Base-by-base conservation (phyloP, 2,113 vertebrate species). In the Nyctibius bracteatus region DNA sequence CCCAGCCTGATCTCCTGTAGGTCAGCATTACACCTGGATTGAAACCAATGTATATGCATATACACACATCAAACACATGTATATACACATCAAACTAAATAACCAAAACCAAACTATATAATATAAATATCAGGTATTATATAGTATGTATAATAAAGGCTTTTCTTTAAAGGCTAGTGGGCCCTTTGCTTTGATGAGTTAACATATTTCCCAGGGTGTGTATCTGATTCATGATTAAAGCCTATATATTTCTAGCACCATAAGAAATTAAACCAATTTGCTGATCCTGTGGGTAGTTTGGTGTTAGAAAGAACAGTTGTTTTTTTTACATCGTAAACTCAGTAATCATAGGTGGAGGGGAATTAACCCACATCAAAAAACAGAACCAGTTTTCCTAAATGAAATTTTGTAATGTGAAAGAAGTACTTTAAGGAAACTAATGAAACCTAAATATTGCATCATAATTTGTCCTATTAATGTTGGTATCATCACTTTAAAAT, bases 221-320 rank as follows among this genome's bases (percentile, higher is more conserved):
- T 94, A 80, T 94, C 95, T 89, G 61, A 90, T 91, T 81, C 91
- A 95, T 92, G 94, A 96, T 97, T 94, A 95, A 96, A 96, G 94
- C 86, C 90, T 93, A 81, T 91, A 33, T 94, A 96, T 92, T 96
- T 96, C 95, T 91, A 97, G 94, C 61, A 95, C 83, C 65, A 92
- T 86, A 79, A 96, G 75, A 93, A 96, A 94, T 94, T 94, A 94
- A 94, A 71, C 82, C 87, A 90, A 88, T 94, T 95, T 93, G 94
- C 92, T 96, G 75, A 75, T 94, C 63, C 67, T 79, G 68, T 92
- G 93, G 68, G 88, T 81, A 96, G 72, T 51, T 86, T 92, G 55
- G 52, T 92, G 68, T 81, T 94, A 91, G 63, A 91, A 94, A 89
- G 90, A 88, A 87, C 54, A 77, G 86, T 91, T 92, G 84, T 62